Evolutionary conservation across 2,888 invertebrate genomes (phyloP), one percentile per base, ranked within the genome.

Genomic region (Listrodromus nycthemerus): DNA sequence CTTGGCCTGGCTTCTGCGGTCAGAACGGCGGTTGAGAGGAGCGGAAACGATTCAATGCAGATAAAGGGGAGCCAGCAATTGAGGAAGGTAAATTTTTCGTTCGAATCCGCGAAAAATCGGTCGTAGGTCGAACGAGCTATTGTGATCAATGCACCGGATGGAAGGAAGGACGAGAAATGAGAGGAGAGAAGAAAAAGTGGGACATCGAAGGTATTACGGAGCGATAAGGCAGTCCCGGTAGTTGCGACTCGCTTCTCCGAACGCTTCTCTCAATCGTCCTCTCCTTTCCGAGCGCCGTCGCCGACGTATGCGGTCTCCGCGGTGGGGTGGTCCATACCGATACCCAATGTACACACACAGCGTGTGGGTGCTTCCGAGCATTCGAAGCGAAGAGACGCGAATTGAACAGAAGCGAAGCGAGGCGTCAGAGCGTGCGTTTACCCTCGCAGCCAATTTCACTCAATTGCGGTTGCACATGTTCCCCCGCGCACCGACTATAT

Each of bases 391-490:
- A 71, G 76, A 76, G 76, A 77, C 45, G 69, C 74, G 69, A 81
- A 84, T 84, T 84, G 80, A 84, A 84, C 80, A 84, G 76, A 30
- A 78, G 69, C 81, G 65, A 55, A 84, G 73, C 67, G 77, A 80
- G 69, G 80, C 71, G 61, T 13, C 48, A 30, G 61, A 67, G 67
- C 80, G 66, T 81, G 77, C 80, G 77, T 84, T 84, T 84, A 84
- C 83, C 83, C 80, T 77, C 80, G 69, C 74, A 84, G 80, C 83
- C 83, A 84, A 84, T 84, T 84, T 78, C 77, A 78, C 69, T 70
- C 83, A 84, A 84, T 84, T 84, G 83, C 76, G 77, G 63, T 69
- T 81, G 37, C 78, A 69, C 48, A 58, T 48, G 48, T 76, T 58
- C 33, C 52, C 52, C 37, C 55, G 16, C 61, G 33, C 45, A 80